phyloP scores from a whole-genome alignment of 2,888 invertebrate genomes.

The Amblyjoppa fuscipennis region DNA sequence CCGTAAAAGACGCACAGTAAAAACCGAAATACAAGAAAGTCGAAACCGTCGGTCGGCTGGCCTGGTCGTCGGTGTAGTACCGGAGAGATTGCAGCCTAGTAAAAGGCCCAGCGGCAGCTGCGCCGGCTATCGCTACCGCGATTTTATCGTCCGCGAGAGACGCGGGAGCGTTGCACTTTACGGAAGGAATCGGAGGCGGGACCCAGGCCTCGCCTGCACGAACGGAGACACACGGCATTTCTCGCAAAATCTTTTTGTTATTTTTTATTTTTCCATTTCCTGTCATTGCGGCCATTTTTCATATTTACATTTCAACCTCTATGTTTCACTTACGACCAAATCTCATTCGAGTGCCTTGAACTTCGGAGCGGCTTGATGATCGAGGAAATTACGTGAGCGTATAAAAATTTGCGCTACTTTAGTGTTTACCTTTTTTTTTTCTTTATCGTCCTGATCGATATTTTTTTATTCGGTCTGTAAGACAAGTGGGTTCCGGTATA shows the following conservation, averaged over 20 bases:
- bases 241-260: not conserved
- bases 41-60: constrained; percentile 50
- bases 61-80: constrained; percentile 13
- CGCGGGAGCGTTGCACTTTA: constrained; percentile 73
- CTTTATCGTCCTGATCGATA: too few relatives aligned
- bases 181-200: constrained; percentile 74
- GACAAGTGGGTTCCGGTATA: constrained; percentile 45
- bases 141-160: constrained; percentile 66
- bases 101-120: constrained; percentile 56
- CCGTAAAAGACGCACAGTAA: constrained; percentile 59
- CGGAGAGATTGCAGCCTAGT: constrained; percentile 48
- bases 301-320: constrained; percentile 1
- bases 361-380: too few relatives aligned
- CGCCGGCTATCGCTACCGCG: constrained; percentile 35
- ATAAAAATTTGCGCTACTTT: too few relatives aligned
- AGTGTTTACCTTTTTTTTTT: too few relatives aligned
- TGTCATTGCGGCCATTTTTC: not conserved
- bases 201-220: constrained; percentile 44
- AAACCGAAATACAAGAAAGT: constrained; percentile 66
- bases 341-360: too few relatives aligned
- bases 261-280: not conserved
- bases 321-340: too few relatives aligned
- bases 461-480: too few relatives aligned
- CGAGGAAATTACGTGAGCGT: too few relatives aligned
- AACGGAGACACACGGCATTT: constrained; percentile 27